Percentiles rank a stretch among this genome's conserved stretches.
Evolutionary conservation across 1,140 invertebrate genomes (phyloP).

Genomic region (Drosophila lini): DNA sequence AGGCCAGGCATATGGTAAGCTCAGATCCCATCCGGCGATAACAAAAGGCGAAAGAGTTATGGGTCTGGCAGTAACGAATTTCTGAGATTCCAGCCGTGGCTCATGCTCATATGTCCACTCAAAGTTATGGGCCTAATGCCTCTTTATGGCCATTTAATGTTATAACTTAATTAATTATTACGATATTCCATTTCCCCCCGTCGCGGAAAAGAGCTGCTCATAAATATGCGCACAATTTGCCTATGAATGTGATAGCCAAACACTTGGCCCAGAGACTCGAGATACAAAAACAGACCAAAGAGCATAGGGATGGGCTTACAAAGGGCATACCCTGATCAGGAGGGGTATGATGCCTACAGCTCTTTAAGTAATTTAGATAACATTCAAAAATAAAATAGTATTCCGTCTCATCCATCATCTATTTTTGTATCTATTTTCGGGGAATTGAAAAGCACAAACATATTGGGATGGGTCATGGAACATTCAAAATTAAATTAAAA

Average conservation of each 20-base stretch:
- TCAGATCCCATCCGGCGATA: constrained; percentile 53
- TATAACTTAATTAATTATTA: constrained; percentile 83
- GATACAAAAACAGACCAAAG: constrained; percentile 12
- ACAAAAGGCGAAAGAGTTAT: constrained; percentile 63
- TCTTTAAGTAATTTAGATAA: constrained; percentile 10
- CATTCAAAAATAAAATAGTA: constrained; percentile 2
- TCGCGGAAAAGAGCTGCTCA: constrained; percentile 32
- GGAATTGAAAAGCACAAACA: not conserved
- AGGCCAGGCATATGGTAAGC: constrained; percentile 22
- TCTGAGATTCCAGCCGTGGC: constrained; percentile 51
- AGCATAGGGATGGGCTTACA: constrained; percentile 14
- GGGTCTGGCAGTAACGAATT: constrained; percentile 49
- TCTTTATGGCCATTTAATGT: constrained; percentile 79
- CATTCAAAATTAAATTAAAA: constrained; percentile 16
- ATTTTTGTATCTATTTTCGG: not conserved
- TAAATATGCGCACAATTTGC: constrained; percentile 69
- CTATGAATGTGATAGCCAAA: constrained; percentile 61
- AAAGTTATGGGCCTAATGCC: constrained; percentile 79
- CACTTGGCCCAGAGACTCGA: constrained; percentile 38
- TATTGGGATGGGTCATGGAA: not conserved
- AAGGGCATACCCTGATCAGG: constrained; percentile 21
- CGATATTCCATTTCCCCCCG: constrained; percentile 55
- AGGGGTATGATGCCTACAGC: not conserved
- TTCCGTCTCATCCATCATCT: constrained; percentile 27
- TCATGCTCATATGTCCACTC: constrained; percentile 62